phyloP scores from a whole-genome alignment of 1,140 invertebrate genomes.

The Drosophila prosaltans region DNA sequence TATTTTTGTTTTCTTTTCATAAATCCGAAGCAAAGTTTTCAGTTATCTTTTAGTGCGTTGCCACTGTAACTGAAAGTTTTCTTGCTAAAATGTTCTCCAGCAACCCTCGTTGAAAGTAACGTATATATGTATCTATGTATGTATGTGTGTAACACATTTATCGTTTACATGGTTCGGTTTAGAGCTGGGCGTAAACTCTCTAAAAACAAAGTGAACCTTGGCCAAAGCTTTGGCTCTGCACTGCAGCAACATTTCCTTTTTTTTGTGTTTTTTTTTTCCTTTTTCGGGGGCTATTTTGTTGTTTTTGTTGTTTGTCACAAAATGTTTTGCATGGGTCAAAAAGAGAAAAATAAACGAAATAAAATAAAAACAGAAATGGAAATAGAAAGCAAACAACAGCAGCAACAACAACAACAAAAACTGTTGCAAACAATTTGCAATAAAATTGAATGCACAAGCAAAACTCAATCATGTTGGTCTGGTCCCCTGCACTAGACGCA shows the following conservation, averaged over 20 bases:
- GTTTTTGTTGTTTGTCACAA: slow-evolving; percentile 29
- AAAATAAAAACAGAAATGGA: slow-evolving; percentile 22
- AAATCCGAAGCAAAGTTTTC: no score
- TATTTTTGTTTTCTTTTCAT: no score
- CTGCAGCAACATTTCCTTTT: slow-evolving; percentile 9
- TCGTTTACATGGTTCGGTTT: neutral
- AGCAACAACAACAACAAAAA: slow-evolving; percentile 18
- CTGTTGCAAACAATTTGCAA: slow-evolving; percentile 75
- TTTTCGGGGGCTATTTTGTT: slow-evolving; percentile 11
- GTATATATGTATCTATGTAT: neutral
- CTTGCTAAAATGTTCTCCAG: no score
- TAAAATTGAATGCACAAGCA: slow-evolving; percentile 66
- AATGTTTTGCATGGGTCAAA: slow-evolving; percentile 70
- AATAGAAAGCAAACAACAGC: slow-evolving; percentile 5
- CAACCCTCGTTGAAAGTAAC: neutral
- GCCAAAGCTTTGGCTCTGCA: slow-evolving; percentile 10
- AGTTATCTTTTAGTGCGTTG: no score
- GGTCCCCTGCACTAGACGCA: neutral
- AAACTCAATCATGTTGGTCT: slow-evolving; percentile 59
- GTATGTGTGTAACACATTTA: slow-evolving; percentile 16
- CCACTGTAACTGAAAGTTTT: neutral
- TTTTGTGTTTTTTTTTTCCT: slow-evolving; percentile 42
- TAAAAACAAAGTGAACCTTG: slow-evolving; percentile 7
- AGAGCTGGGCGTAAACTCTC: neutral
- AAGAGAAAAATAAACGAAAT: slow-evolving; percentile 9